Conservation (phyloP, 2,888 invertebrate genomes). For the Nezara viridula region DNA sequence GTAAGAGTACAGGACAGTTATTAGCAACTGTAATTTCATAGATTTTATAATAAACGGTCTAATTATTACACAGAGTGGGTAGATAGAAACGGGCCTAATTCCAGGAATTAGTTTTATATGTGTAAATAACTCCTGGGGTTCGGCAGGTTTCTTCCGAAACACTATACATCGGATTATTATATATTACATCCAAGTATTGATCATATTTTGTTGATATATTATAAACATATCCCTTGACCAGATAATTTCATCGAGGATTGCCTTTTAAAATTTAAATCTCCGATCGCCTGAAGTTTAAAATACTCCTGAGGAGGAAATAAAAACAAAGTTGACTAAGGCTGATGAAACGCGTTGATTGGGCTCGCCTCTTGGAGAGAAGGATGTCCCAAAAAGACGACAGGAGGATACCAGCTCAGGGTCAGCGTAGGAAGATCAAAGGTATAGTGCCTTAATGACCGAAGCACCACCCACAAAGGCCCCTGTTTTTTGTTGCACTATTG, state of each 20-base stretch:
- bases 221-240: no score
- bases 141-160: no score
- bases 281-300: background rate
- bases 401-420: background rate
- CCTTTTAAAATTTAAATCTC: background rate
- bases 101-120: no score
- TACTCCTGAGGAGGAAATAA: background rate
- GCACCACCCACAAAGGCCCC: slow-evolving; percentile 6
- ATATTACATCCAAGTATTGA: no score
- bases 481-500: slow-evolving; percentile 35
- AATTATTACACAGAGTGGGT: no score
- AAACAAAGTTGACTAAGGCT: background rate
- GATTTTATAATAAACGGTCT: no score
- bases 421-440: slow-evolving; percentile 36
- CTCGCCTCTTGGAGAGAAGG: background rate
- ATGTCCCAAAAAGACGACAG: background rate
- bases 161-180: no score
- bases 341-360: slow-evolving; percentile 23
- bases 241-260: background rate
- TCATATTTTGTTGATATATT: no score
- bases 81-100: no score
- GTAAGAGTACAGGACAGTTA: no score
- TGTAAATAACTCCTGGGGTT: no score
- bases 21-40: no score
- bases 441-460: slow-evolving; percentile 5